phyloP scores from a whole-genome alignment of 2,888 invertebrate species.

The Parelbella ahira region DNA sequence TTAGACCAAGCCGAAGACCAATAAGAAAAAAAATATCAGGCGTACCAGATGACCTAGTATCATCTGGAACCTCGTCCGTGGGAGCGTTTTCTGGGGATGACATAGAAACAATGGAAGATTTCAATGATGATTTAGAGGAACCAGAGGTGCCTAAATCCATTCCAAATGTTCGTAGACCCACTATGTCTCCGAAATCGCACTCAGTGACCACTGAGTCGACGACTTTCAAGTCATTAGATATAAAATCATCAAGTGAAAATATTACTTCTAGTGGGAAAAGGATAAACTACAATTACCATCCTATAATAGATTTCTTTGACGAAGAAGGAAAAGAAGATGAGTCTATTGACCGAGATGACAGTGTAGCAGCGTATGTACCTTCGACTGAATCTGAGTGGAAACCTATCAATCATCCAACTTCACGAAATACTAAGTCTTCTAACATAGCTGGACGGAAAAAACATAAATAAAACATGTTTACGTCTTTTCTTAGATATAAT shows the following conservation, averaged over 20 bases:
- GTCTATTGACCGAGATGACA: slow-evolving; percentile 67
- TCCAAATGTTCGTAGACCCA: slow-evolving; percentile 39
- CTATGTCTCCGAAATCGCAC: slow-evolving; percentile 62
- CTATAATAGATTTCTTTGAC: slow-evolving; percentile 90
- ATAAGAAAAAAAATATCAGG: slow-evolving; percentile 68
- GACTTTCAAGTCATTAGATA: slow-evolving; percentile 39
- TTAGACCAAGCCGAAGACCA: slow-evolving; percentile 62
- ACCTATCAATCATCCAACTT: slow-evolving; percentile 61
- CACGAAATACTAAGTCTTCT: slow-evolving; percentile 44
- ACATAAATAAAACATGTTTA: slow-evolving; percentile 41
- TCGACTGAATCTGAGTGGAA: slow-evolving; percentile 71
- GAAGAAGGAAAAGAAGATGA: slow-evolving; percentile 56
- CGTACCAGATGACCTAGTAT: slow-evolving; percentile 61
- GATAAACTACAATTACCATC: slow-evolving; percentile 91
- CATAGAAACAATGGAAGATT: slow-evolving; percentile 57
- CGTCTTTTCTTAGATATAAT: no score
- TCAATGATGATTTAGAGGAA: slow-evolving; percentile 52
- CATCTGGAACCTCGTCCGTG: slow-evolving; percentile 64
- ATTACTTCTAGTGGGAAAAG: slow-evolving; percentile 64
- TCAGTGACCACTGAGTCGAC: slow-evolving; percentile 49
- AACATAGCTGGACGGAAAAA: slow-evolving; percentile 40
- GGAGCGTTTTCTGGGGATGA: slow-evolving; percentile 50
- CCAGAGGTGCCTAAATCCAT: slow-evolving; percentile 44
- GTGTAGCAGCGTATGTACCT: slow-evolving; percentile 44
- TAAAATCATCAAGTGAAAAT: slow-evolving; percentile 41